Conservation (phyloP, 53 echinoderm and acorn worm genomes). For the Hippasteria phrygiana region DNA sequence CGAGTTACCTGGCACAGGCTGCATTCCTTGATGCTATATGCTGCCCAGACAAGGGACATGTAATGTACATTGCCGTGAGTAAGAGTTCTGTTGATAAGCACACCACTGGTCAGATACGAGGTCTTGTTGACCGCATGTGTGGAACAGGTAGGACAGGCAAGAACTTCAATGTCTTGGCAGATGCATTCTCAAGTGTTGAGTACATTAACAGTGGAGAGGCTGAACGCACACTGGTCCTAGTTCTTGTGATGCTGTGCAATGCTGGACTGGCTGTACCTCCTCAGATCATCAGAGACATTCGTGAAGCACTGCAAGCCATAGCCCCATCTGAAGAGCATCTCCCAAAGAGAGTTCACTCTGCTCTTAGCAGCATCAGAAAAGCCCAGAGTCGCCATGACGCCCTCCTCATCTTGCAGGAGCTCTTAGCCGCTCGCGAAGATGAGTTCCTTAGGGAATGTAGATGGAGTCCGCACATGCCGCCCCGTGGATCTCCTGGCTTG, state of each 20-base stretch:
- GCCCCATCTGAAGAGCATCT: slow-evolving; percentile 44
- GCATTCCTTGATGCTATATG: slow-evolving; percentile 57
- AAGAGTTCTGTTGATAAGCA: neutral
- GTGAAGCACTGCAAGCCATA: slow-evolving; percentile 43
- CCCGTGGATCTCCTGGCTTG: slow-evolving; percentile 29
- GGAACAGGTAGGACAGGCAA: slow-evolving; percentile 1
- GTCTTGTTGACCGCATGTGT: slow-evolving; percentile 55
- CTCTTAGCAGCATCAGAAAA: slow-evolving; percentile 39
- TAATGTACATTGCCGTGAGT: slow-evolving; percentile 52
- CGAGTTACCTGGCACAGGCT: slow-evolving; percentile 73
- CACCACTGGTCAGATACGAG: slow-evolving; percentile 21
- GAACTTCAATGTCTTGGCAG: slow-evolving; percentile 57
- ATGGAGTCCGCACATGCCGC: slow-evolving; percentile 53
- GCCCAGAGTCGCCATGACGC: slow-evolving; percentile 50
- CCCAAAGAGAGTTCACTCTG: slow-evolving; percentile 53
- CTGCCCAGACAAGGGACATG: slow-evolving; percentile 17
- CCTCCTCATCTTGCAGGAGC: slow-evolving; percentile 35
- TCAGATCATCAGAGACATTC: slow-evolving; percentile 15
- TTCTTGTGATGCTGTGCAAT: slow-evolving; percentile 73
- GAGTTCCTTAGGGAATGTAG: slow-evolving; percentile 64
- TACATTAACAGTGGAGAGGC: slow-evolving; percentile 69
- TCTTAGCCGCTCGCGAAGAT: slow-evolving; percentile 54
- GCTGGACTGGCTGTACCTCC: slow-evolving; percentile 48
- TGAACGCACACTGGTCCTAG: slow-evolving; percentile 63
- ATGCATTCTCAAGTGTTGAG: slow-evolving; percentile 56